Evolutionary conservation across 2,113 vertebrate species (phyloP).

Genomic region (Anas platyrhynchos): DNA sequence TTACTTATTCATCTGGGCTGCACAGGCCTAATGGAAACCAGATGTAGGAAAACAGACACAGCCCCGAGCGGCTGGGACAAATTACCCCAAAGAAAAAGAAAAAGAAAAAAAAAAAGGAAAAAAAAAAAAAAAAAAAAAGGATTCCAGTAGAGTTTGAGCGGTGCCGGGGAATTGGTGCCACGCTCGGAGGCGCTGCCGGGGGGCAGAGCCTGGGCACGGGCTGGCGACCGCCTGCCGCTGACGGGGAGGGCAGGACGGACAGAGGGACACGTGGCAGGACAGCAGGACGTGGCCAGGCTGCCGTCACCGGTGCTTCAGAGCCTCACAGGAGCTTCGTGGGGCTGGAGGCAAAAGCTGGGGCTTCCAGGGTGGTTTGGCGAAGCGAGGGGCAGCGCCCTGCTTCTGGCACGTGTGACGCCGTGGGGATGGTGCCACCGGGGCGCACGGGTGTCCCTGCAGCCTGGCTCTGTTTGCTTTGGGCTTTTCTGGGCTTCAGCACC

Average conservation of each 20-base stretch:
- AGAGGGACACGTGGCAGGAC: background rate
- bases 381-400: background rate
- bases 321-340: background rate
- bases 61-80: constrained; percentile 88
- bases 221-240: background rate
- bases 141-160: constrained; percentile 76
- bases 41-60: constrained; percentile 88
- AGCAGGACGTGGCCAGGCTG: background rate
- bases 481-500: background rate
- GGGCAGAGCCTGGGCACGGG: background rate
- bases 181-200: background rate
- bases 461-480: background rate
- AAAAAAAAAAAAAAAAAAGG: constrained; percentile 75
- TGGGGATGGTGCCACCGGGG: rapidly evolving
- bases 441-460: background rate
- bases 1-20: constrained; percentile 84
- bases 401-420: background rate
- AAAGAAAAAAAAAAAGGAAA: constrained; percentile 71
- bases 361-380: background rate
- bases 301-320: background rate
- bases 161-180: constrained; percentile 19
- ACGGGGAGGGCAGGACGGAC: background rate
- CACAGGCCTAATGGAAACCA: constrained; percentile 85
- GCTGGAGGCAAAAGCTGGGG: background rate
- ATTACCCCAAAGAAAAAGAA: constrained; percentile 76